Conservation (phyloP, 2,797 vertebrate genomes). For the Pelodytes ibericus region DNA sequence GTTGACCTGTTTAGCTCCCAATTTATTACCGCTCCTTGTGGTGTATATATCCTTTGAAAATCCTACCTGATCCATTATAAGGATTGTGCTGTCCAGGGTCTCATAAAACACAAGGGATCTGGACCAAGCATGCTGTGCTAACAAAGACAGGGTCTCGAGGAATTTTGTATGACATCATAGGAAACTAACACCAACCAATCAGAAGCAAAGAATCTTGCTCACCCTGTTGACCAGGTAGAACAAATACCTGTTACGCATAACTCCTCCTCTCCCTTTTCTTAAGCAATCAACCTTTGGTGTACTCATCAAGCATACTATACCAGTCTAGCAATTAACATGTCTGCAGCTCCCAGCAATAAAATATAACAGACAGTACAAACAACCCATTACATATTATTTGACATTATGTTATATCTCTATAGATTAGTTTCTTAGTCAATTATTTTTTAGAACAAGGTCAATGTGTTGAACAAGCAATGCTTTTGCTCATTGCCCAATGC, state of each 20-base stretch:
- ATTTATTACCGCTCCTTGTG: too few relatives aligned
- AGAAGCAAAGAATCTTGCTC: constrained; percentile 45
- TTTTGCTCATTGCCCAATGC: too few relatives aligned
- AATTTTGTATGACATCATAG: neutral
- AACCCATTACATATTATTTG: neutral
- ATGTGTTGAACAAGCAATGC: too few relatives aligned
- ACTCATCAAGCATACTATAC: constrained; percentile 30
- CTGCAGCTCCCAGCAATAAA: neutral
- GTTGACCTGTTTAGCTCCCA: too few relatives aligned
- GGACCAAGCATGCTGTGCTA: neutral
- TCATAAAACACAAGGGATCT: neutral
- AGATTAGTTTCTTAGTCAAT: neutral
- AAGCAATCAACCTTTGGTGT: constrained; percentile 25
- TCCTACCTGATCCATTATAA: constrained; percentile 29
- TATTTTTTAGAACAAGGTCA: too few relatives aligned
- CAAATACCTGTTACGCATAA: constrained; percentile 44
- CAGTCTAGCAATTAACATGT: constrained; percentile 2
- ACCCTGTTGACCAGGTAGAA: constrained; percentile 53
- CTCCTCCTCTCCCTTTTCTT: constrained; percentile 19
- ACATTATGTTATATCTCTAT: neutral
- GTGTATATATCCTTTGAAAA: neutral
- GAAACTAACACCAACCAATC: constrained; percentile 26
- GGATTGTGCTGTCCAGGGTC: neutral
- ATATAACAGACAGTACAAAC: neutral
- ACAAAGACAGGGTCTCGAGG: neutral